phyloP scores from a whole-genome alignment of 2,113 vertebrate species.

The Corythaeola cristata region DNA sequence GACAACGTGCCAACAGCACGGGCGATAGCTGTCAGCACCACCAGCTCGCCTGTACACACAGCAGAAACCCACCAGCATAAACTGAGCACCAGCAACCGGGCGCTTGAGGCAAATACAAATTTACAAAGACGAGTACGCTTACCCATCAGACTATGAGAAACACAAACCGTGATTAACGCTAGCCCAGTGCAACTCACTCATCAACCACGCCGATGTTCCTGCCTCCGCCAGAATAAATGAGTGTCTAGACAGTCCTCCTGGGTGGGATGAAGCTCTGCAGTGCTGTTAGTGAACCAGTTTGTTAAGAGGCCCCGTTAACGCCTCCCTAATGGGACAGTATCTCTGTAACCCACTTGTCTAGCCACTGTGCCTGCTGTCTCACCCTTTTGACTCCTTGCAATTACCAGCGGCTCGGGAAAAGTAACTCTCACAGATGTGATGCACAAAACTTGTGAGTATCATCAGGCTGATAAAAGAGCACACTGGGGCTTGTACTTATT shows the following conservation, averaged over 20 bases:
- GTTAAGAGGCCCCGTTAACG: not conserved
- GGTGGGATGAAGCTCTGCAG: not conserved
- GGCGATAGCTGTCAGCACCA: not conserved
- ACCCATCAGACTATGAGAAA: constrained; percentile 25
- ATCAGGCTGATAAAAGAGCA: not conserved
- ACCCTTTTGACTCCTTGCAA: not conserved
- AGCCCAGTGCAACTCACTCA: not conserved
- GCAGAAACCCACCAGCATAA: not conserved
- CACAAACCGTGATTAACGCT: not conserved
- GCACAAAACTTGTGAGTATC: not conserved
- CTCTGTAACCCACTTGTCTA: not conserved
- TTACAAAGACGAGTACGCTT: constrained; percentile 14
- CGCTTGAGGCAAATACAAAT: not conserved
- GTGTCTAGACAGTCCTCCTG: constrained; percentile 46
- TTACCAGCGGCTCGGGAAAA: not conserved
- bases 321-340: not conserved
- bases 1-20: not conserved
- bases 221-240: not conserved
- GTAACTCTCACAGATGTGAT: not conserved
- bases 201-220: not conserved
- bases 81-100: not conserved
- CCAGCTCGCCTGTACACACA: rapidly evolving
- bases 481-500: not conserved
- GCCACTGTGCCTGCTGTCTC: not conserved
- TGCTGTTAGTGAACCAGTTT: not conserved